Evolutionary conservation across 2,888 invertebrate genomes (phyloP), one percentile per base, ranked within the genome.

Genomic region (Dryococelus australis): DNA sequence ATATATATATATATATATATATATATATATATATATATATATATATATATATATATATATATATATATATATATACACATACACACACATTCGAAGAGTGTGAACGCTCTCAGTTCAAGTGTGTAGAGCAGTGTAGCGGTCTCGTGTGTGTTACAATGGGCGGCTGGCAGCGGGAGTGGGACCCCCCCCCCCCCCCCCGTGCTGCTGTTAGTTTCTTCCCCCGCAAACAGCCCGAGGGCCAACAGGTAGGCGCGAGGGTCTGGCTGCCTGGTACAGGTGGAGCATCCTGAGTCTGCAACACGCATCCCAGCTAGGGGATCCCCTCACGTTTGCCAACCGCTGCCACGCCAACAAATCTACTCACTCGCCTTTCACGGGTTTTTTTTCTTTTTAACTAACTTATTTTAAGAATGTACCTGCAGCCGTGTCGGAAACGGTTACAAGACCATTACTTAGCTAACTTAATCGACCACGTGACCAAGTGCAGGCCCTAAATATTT

Each of bases 221-320:
- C 65, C 13, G 13, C 8, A 65, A 24, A 65, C 65, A 24, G 65
- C 65, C 65, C 12, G 65, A 65, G 65, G 65, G 65, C 65, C 65
- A 65, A 65, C 65, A 65, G 65, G 65, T 65, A 65, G 65, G 65
- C n/a, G n/a, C n/a, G n/a, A n/a, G n/a, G n/a, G n/a, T n/a, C n/a
- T n/a, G n/a, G n/a, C n/a, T n/a, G 65, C 16, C 65, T 20, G 65
- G 65, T 65, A 65, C 65, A 65, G 65, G 65, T 65, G 65, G n/a
- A n/a, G n/a, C n/a, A 8, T 20, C n/a, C 65, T n/a, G 24, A 12
- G 24, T n/a, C 13, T 65, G 65, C 65, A 65, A 65, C 65, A 47
- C 12, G 12, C 12, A 2, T 20, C 13, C 51, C 51, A 20, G 24
- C 12, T 8, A 8, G 65, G 65, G 24, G 8, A 24, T 65, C 65